Percentiles rank a stretch among this genome's conserved stretches.
Evolutionary conservation across 2,113 vertebrate genomes (phyloP).

Genomic region (Prinia subflava): DNA sequence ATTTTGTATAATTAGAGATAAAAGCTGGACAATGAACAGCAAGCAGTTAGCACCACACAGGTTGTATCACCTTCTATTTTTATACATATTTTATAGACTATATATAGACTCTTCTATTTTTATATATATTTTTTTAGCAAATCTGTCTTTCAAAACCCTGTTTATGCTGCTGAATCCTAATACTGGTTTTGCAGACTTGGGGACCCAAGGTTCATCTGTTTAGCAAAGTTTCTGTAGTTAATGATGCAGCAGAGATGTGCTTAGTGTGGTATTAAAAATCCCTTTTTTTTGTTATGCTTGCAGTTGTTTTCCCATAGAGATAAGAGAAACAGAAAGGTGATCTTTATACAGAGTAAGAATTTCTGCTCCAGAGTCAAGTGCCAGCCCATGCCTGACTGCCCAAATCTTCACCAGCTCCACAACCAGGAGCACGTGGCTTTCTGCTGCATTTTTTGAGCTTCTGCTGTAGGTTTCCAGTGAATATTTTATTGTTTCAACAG

Average conservation of each 20-base stretch:
- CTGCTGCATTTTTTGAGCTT: neutral
- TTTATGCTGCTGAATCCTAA: neutral
- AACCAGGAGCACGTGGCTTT: neutral
- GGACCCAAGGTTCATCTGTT: neutral
- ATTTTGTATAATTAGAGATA: neutral
- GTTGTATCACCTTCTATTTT: neutral
- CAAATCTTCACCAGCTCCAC: neutral
- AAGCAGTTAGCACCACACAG: neutral
- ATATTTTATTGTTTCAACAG: slow-evolving; percentile 63
- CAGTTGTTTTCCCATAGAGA: neutral
- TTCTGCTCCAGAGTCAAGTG: neutral
- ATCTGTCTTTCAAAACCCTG: neutral
- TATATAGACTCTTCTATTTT: too few relatives aligned
- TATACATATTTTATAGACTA: too few relatives aligned
- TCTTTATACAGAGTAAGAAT: neutral
- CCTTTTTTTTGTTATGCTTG: neutral
- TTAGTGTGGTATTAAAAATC: neutral
- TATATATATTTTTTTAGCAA: neutral
- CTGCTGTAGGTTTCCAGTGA: neutral
- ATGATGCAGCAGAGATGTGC: neutral
- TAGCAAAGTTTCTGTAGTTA: neutral
- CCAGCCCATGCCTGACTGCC: neutral
- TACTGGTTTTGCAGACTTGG: neutral
- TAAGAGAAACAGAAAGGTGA: neutral
- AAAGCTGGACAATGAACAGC: neutral